Evolutionary conservation across 2,113 vertebrate species (phyloP).

Genomic region (Agelaius tricolor): DNA sequence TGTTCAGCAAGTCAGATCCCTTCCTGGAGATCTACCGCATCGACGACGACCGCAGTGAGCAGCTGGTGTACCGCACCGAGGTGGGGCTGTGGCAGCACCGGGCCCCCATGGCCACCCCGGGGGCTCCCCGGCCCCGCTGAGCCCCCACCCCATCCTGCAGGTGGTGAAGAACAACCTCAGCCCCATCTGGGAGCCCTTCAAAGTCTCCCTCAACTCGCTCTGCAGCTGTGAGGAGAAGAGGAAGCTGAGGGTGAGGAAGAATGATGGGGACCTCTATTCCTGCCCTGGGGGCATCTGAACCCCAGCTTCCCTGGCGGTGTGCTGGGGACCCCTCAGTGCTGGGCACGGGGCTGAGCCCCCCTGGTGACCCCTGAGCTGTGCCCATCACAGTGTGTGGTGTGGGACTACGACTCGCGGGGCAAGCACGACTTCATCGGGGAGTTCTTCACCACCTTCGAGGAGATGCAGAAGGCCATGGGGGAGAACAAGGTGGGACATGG

Average conservation of each 20-base stretch:
- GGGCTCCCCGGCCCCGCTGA: rapidly evolving
- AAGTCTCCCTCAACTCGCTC: constrained; percentile 90
- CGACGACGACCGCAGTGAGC: constrained; percentile 84
- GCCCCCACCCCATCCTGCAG: constrained; percentile 50
- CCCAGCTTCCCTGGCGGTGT: neutral
- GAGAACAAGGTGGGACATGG: constrained; percentile 82
- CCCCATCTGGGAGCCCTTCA: constrained; percentile 94
- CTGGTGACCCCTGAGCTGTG: neutral
- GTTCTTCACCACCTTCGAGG: constrained; percentile 91
- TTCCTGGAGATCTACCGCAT: constrained; percentile 93
- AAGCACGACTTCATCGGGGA: constrained; percentile 97
- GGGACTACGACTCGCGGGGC: constrained; percentile 92
- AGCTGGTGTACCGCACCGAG: constrained; percentile 93
- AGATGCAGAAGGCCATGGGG: constrained; percentile 88
- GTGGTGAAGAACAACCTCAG: constrained; percentile 97
- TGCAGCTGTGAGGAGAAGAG: constrained; percentile 92
- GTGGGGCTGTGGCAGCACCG: neutral
- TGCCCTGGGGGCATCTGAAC: rapidly evolving
- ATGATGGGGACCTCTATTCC: neutral
- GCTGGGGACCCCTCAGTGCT: neutral
- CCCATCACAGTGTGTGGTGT: constrained; percentile 83
- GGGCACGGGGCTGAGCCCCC: neutral
- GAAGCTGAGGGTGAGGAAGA: constrained; percentile 85
- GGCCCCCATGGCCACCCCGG: rapidly evolving
- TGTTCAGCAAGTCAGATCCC: constrained; percentile 96